A percentile compares a stretch with the other conserved stretches of the same genome.
These are phyloP conservation scores for Corythornis cristatus DNA, from an alignment of 2,113 vertebrate species.

Conservation along the genomic window DNA sequence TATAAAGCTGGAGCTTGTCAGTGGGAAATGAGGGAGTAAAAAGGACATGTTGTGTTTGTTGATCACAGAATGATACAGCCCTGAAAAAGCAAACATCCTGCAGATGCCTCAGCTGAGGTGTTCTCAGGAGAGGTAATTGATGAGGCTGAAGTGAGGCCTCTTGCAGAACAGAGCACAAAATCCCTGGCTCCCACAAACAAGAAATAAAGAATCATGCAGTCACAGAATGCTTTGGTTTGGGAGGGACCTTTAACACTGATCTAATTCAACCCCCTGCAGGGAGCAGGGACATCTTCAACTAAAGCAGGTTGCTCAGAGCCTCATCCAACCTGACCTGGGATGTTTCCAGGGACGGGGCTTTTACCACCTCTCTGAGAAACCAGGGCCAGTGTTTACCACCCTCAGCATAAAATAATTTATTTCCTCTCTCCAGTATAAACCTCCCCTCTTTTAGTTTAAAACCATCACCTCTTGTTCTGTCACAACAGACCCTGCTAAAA, in stretches of 20 bases:
- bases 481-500: neutral
- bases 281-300: neutral
- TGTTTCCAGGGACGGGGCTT: neutral
- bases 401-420: neutral
- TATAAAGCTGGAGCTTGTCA: neutral
- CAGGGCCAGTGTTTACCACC: neutral
- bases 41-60: neutral
- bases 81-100: neutral
- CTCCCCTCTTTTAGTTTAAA: neutral
- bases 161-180: neutral
- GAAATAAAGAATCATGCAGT: neutral
- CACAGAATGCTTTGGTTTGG: neutral
- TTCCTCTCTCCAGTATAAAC: neutral
- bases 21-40: constrained; percentile 6
- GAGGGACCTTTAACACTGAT: neutral
- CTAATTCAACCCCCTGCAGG: neutral
- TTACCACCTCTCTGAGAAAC: neutral
- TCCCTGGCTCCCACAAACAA: neutral
- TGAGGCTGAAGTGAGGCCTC: neutral
- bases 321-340: neutral
- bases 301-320: neutral
- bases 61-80: neutral
- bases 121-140: neutral
- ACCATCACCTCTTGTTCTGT: neutral
- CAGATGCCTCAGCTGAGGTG: neutral